Conservation (phyloP, 1,140 invertebrate genomes). For the Theocolax elegans region DNA sequence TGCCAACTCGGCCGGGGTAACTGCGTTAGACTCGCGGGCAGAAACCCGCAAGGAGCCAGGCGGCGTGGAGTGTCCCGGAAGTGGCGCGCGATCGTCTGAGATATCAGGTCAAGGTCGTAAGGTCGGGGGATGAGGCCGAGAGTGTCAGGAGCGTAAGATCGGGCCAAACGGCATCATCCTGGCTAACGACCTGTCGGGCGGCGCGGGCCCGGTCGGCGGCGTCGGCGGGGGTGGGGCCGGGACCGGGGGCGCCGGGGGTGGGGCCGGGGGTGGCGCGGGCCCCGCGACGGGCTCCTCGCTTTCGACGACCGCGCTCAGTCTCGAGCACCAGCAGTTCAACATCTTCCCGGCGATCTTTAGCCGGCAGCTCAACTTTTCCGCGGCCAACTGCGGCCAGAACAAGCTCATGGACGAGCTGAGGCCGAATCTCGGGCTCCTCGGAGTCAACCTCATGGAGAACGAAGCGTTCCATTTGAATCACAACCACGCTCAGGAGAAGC, state of each 20-base stretch:
- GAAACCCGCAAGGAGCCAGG: constrained; percentile 68
- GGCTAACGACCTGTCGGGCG: constrained; percentile 67
- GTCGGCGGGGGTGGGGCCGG: constrained; percentile 50
- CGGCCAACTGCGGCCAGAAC: constrained; percentile 74
- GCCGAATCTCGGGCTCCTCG: constrained; percentile 83
- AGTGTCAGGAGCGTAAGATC: no score
- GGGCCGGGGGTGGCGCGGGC: not conserved
- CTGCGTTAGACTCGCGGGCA: constrained; percentile 67
- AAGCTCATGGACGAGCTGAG: constrained; percentile 86
- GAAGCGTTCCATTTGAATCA: constrained; percentile 74
- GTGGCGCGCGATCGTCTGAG: constrained; percentile 31
- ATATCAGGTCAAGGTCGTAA: not conserved
- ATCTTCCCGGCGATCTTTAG: constrained; percentile 90
- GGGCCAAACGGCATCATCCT: constrained; percentile 64
- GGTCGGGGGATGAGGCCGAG: no score
- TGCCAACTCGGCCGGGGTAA: constrained; percentile 64
- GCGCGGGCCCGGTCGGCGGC: constrained; percentile 64
- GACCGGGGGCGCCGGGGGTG: constrained; percentile 41
- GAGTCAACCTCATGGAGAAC: constrained; percentile 81
- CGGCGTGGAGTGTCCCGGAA: constrained; percentile 63
- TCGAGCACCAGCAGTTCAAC: constrained; percentile 85
- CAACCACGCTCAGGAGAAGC: constrained; percentile 70
- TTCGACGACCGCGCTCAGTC: constrained; percentile 67
- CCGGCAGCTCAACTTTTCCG: constrained; percentile 84
- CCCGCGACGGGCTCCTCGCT: constrained; percentile 45